Evolutionary conservation across 1,140 invertebrate genomes (phyloP).

Genomic region (Drosophila cardini): DNA sequence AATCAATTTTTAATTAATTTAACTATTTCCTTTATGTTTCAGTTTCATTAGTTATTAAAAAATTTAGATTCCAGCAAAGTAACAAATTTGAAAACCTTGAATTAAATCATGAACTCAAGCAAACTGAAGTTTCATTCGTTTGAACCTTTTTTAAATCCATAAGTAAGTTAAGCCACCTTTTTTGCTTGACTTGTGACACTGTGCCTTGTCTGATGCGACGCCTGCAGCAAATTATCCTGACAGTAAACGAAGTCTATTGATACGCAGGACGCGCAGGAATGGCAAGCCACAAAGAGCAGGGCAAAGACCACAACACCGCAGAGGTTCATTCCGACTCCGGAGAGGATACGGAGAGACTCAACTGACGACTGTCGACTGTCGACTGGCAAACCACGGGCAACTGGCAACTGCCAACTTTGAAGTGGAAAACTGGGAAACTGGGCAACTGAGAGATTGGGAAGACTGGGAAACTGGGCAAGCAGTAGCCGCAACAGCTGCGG

Average conservation of each 20-base stretch:
- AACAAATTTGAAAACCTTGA: too few species aligned
- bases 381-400: conserved; percentile 13
- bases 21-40: too few species aligned
- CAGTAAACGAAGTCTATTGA: conserved; percentile 65
- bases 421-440: conserved; percentile 45
- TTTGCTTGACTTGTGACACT: conserved; percentile 34
- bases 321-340: conserved; percentile 33
- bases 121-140: too few species aligned
- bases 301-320: conserved; percentile 60
- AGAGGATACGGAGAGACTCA: background rate
- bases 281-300: conserved; percentile 53
- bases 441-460: background rate
- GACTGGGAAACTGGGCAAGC: conserved; percentile 35
- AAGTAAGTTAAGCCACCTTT: conserved; percentile 1
- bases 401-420: background rate
- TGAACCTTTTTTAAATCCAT: too few species aligned
- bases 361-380: background rate
- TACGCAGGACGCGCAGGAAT: conserved; percentile 38
- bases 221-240: conserved; percentile 50
- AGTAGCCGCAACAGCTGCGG: conserved; percentile 66
- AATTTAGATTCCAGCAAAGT: too few species aligned
- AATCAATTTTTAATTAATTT: too few species aligned
- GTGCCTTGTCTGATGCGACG: conserved; percentile 15
- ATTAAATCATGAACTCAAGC: too few species aligned
- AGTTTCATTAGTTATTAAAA: too few species aligned